Evolutionary conservation across 1,140 invertebrate species (phyloP), one percentile per base, ranked within the genome.

Genomic region (Branchinecta lynchi): DNA sequence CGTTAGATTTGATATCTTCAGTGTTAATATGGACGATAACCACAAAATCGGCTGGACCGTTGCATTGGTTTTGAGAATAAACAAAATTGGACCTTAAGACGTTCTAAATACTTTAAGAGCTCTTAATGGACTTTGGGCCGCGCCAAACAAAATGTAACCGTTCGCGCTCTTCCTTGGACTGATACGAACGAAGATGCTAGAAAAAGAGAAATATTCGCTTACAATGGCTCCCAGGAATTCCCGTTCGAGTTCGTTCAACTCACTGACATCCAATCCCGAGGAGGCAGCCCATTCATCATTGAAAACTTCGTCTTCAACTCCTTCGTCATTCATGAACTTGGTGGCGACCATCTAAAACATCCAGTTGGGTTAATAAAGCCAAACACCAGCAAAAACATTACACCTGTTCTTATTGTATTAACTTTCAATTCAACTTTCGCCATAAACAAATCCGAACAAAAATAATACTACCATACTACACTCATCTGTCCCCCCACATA

Each of bases 261-360:
- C 84, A 67, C 84, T 81, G 8, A 88, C 77, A 67, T 86, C 84
- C 68, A 95, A 79, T 70, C 87, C 85, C 8, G 85, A 88, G 32
- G 89, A 88, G 51, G 83, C 81, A 46, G 92, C 92, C 93, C 93
- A 97, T 81, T 93, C 89, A 69, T 84, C 83, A 75, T 92, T 87
- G 75, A 89, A 88, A 68, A 94, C 89, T 78, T 91, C 89, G 76
- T 91, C 89, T 73, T 90, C 86, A 79, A 91, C 89, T 68, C 92
- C 93, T 78, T 92, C 88, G 77, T 95, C 93, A 77, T 92, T 87
- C 73, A 96, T 81, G 79, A 92, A 96, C 82, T 97, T 97, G 74
- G 90, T 93, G 43, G 93, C 93, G 74, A 96, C 87, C 87, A 97
- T 89, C 93, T 96, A 76, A 20, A 82, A 15, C 15, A 66, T n/a